A percentile compares a stretch with the other conserved stretches of the same genome.
These are phyloP conservation scores for Myotis yumanensis DNA, from an alignment of 2,113 vertebrate species.

Conservation along the genomic window DNA sequence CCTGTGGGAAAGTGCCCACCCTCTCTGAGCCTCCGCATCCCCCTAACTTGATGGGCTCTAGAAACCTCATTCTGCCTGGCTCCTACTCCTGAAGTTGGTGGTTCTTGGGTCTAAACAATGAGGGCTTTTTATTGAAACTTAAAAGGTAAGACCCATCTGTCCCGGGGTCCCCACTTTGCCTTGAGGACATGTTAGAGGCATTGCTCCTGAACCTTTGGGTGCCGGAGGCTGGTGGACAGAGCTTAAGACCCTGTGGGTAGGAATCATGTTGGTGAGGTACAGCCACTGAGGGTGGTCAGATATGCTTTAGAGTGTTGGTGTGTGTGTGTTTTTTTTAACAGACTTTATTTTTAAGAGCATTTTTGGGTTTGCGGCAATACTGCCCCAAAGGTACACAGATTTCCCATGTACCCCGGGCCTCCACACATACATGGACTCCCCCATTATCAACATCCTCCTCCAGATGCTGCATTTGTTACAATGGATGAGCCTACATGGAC, in stretches of 20 bases:
- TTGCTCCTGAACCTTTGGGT: no score
- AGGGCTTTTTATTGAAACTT: neutral
- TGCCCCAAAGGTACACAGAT: neutral
- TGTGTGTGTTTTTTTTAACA: neutral
- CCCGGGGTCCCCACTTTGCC: neutral
- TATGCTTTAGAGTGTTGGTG: neutral
- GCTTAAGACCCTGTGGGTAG: neutral
- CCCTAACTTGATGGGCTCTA: no score
- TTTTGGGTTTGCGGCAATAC: neutral
- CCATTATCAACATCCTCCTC: neutral
- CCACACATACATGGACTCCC: no score
- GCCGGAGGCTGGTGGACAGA: neutral
- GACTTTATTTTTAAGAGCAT: neutral
- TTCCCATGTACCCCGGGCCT: fast-evolving
- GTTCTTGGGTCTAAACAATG: neutral
- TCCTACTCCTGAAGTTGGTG: neutral
- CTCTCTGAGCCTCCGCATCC: neutral
- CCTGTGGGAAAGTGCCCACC: fast-evolving
- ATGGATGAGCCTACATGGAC: fast-evolving
- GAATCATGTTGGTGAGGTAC: neutral
- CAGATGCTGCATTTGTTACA: neutral
- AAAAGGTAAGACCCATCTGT: neutral
- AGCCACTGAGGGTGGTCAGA: neutral
- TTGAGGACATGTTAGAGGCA: neutral
- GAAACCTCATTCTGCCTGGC: neutral